These are phyloP conservation scores for Amorpha juglandis DNA, from an alignment of 2,888 invertebrate species.

Conservation along the genomic window DNA sequence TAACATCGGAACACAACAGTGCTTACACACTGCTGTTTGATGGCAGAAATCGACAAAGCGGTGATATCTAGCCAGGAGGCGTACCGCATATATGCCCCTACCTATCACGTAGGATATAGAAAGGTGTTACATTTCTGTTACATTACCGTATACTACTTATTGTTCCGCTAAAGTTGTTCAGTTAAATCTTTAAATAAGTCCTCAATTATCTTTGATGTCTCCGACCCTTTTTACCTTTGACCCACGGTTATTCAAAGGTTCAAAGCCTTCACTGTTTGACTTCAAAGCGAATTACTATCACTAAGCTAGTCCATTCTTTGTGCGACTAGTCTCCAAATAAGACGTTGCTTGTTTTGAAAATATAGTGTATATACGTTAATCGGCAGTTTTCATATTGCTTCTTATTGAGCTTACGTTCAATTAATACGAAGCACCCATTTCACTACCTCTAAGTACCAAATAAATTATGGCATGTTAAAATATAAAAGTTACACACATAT, in stretches of 20 bases:
- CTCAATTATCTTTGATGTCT: constrained; percentile 73
- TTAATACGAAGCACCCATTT: too few species aligned
- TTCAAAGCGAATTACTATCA: constrained; percentile 74
- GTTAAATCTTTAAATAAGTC: constrained; percentile 56
- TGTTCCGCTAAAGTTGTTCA: constrained; percentile 33
- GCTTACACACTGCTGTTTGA: too few species aligned
- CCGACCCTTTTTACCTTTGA: constrained; percentile 75
- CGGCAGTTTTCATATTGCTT: too few species aligned
- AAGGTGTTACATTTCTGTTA: not conserved
- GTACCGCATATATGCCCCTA: too few species aligned
- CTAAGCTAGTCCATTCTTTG: constrained; percentile 55
- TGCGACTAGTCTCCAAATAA: not conserved
- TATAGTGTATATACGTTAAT: not conserved
- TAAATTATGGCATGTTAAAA: too few species aligned
- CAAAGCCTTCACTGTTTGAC: constrained; percentile 55
- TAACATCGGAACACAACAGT: too few species aligned
- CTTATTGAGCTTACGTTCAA: too few species aligned
- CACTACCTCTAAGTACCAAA: too few species aligned
- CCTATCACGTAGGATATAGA: too few species aligned
- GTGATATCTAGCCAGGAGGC: too few species aligned
- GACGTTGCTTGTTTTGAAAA: not conserved
- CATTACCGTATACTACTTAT: constrained; percentile 28
- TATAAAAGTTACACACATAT: too few species aligned
- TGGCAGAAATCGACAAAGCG: too few species aligned
- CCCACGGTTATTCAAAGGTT: constrained; percentile 63